phyloP scores from a whole-genome alignment of 2,888 invertebrate species.

The Drosophila acutilabella region DNA sequence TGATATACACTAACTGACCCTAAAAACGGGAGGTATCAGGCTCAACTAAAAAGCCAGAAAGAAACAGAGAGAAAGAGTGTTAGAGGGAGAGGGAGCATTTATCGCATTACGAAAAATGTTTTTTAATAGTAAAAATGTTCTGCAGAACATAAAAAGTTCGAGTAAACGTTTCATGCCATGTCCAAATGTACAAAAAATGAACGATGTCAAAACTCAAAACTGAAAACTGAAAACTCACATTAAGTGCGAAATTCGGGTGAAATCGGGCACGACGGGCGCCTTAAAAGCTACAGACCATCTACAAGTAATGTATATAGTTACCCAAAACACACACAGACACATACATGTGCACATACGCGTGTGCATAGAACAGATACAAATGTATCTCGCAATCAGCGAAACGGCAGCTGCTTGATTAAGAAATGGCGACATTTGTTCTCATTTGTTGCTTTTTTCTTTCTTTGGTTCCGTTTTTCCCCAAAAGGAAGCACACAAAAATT shows the following conservation, averaged over 20 bases:
- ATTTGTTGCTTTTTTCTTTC: constrained; percentile 20
- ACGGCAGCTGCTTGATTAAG: constrained; percentile 27
- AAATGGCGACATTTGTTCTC: constrained; percentile 61
- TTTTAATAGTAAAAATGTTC: constrained; percentile 73
- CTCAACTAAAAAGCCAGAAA: constrained; percentile 5
- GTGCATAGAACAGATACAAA: background rate
- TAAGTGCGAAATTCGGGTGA: constrained; percentile 63
- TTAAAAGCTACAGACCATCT: constrained; percentile 8
- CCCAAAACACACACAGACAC: constrained; percentile 15
- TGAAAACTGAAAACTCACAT: constrained; percentile 14
- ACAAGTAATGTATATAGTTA: constrained; percentile 21
- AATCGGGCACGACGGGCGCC: constrained; percentile 58
- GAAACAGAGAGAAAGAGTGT: constrained; percentile 6
- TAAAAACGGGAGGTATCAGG: constrained; percentile 49
- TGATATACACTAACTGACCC: constrained; percentile 69
- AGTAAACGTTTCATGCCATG: constrained; percentile 41
- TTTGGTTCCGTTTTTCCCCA: constrained; percentile 1
- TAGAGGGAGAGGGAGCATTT: constrained; percentile 27
- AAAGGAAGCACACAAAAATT: background rate
- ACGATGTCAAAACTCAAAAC: constrained; percentile 15
- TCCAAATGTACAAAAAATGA: constrained; percentile 22
- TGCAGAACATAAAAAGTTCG: constrained; percentile 61
- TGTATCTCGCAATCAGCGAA: constrained; percentile 32
- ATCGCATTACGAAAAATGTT: constrained; percentile 73
- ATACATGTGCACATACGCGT: constrained; percentile 9